Conservation (phyloP, 2,797 vertebrate species). For the Sebastes iracundus region DNA sequence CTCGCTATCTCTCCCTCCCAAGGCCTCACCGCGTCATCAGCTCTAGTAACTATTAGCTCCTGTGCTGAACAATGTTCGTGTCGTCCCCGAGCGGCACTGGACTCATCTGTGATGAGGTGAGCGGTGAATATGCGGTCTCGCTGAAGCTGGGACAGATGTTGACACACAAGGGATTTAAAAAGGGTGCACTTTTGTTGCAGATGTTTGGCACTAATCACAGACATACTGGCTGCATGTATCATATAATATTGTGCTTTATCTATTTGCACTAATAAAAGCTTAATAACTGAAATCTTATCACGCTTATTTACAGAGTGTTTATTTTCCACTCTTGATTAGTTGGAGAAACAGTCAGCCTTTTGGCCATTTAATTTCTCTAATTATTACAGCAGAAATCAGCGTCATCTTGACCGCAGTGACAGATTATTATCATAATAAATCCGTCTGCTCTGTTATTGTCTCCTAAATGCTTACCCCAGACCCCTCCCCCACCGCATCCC, state of each 20-base stretch:
- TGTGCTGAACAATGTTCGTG: constrained; percentile 33
- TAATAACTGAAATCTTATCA: not conserved
- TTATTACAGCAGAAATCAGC: constrained; percentile 22
- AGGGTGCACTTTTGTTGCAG: not conserved
- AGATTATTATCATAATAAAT: constrained; percentile 62
- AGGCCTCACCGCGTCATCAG: constrained; percentile 40
- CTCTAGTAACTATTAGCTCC: constrained; percentile 44
- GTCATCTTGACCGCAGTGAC: constrained; percentile 30
- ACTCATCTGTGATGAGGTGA: constrained; percentile 38
- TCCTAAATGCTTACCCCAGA: constrained; percentile 30
- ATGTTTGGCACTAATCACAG: constrained; percentile 1
- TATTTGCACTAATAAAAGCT: not conserved
- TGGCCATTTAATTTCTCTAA: not conserved
- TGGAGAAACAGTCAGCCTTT: not conserved
- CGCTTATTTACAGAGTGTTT: not conserved
- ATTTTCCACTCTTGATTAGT: not conserved
- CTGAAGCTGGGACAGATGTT: not conserved
- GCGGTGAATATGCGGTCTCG: not conserved
- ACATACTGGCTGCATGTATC: not conserved
- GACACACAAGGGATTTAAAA: constrained; percentile 1
- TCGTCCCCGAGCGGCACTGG: not conserved
- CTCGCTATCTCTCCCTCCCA: constrained; percentile 8
- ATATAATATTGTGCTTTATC: not conserved
- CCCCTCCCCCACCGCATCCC: constrained; percentile 50
- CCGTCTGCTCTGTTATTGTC: constrained; percentile 46